Conservation (phyloP, 2,797 vertebrate genomes). For the Eulemur mongoz region DNA sequence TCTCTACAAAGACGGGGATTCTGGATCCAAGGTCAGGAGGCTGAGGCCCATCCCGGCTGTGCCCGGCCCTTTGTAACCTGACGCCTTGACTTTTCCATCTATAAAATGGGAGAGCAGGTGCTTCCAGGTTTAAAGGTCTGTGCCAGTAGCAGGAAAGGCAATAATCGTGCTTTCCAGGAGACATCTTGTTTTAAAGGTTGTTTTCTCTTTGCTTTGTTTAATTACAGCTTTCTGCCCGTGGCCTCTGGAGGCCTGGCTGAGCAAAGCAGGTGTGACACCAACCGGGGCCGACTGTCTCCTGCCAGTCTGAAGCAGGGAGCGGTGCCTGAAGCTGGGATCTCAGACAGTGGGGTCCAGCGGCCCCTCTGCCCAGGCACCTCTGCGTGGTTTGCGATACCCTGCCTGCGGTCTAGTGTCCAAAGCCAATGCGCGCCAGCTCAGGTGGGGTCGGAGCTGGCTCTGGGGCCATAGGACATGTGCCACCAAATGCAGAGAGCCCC, state of each 20-base stretch:
- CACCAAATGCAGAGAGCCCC: not conserved
- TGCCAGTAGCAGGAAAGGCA: not conserved
- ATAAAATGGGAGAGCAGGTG: not conserved
- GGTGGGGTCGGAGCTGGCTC: not conserved
- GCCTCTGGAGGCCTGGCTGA: not conserved
- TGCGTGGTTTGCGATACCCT: not conserved
- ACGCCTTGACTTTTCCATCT: not conserved
- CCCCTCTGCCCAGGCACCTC: not conserved
- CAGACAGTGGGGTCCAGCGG: not conserved
- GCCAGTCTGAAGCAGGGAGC: not conserved
- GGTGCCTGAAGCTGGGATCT: not conserved
- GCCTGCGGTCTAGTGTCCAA: not conserved
- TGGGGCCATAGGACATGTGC: not conserved
- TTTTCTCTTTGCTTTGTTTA: not conserved
- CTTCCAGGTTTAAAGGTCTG: not conserved
- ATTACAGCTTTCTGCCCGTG: not conserved
- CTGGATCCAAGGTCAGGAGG: not conserved
- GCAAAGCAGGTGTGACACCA: not conserved
- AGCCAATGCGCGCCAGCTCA: not conserved
- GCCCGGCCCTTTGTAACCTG: not conserved
- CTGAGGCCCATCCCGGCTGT: not conserved
- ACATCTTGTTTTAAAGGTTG: not conserved
- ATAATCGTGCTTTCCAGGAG: not conserved
- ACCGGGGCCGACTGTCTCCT: not conserved
- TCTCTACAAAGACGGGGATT: not conserved